Evolutionary conservation across 2,113 vertebrate species (phyloP), one percentile per base, ranked within the genome.

Genomic region (Oostethus manadensis): DNA sequence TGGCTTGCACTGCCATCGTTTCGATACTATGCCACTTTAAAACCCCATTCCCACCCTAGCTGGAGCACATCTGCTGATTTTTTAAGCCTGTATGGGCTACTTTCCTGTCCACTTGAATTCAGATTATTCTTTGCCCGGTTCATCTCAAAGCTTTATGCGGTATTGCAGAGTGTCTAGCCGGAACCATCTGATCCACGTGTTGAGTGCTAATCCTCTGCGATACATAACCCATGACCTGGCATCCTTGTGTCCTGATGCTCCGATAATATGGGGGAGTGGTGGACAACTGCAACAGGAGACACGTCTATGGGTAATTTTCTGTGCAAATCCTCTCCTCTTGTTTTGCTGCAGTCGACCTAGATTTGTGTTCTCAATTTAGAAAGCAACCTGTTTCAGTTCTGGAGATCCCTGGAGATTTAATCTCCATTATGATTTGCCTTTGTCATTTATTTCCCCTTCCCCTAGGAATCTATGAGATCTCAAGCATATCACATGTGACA

Each of bases 201-300:
- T 64, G 68, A 74, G 79, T 80, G 74, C 64, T 81, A 79, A 63
- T 82, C 76, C 51, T 58, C 57, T 56, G 10, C 15, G 57, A 62
- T 23, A 69, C 76, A 82, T 72, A 83, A 88, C 84, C 89, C 70
- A 75, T 76, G 60, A 83, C 73, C 84, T 80, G 80, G 68, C 86
- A 49, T 55, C 84, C 79, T 79, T 62, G 75, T 85, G 66, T 65
- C 71, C 80, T 81, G 77, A 84, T 81, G 82, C 66, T 80, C 66
- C 44, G 77, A 78, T 92, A 92, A 94, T 89, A 97, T 96, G 94
- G 94, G 91, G 88, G 95, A 98, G 84, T 92, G 91, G 93, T 92
- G 88, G 89, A 89, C 89, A 59, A 56, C 89, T 72, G 84, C 84
- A 87, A 92, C 93, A 88, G 85, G 88, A 50, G 87, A 90, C 77